phyloP scores from a whole-genome alignment of 1,140 invertebrate genomes.

The Manduca sexta region DNA sequence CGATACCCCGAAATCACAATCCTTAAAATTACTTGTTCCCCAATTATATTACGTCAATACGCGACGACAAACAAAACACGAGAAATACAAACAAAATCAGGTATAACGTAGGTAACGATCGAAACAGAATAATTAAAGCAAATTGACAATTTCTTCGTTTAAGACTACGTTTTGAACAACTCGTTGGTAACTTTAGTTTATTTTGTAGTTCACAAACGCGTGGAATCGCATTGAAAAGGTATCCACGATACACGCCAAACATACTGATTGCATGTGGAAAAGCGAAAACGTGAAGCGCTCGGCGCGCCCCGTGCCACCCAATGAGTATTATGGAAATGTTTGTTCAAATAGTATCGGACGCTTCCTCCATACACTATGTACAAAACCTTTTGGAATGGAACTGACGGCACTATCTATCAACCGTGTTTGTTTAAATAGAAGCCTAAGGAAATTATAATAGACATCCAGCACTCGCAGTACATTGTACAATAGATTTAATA shows the following conservation, averaged over 20 bases:
- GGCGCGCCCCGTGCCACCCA: constrained; percentile 15
- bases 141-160: constrained; percentile 48
- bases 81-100: constrained; percentile 59
- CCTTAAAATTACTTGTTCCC: constrained; percentile 67
- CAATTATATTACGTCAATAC: constrained; percentile 56
- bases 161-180: constrained; percentile 61
- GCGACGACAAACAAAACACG: constrained; percentile 45
- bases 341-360: constrained; percentile 2
- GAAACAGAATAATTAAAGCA: constrained; percentile 58
- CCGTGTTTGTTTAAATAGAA: constrained; percentile 26
- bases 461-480: constrained; percentile 49
- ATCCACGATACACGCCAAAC: not conserved
- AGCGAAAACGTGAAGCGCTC: not conserved
- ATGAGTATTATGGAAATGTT: constrained; percentile 46
- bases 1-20: constrained; percentile 64
- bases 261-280: too few species aligned
- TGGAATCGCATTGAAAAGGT: constrained; percentile 26
- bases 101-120: constrained; percentile 66
- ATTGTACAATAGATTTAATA: constrained; percentile 52
- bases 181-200: constrained; percentile 67
- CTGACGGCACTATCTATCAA: constrained; percentile 20
- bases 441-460: constrained; percentile 30
- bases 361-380: constrained; percentile 1
- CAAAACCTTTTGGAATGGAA: constrained; percentile 22
- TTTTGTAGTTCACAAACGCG: constrained; percentile 15